Conservation (phyloP, 1,140 invertebrate species). For the Bathynomus jamesi region DNA sequence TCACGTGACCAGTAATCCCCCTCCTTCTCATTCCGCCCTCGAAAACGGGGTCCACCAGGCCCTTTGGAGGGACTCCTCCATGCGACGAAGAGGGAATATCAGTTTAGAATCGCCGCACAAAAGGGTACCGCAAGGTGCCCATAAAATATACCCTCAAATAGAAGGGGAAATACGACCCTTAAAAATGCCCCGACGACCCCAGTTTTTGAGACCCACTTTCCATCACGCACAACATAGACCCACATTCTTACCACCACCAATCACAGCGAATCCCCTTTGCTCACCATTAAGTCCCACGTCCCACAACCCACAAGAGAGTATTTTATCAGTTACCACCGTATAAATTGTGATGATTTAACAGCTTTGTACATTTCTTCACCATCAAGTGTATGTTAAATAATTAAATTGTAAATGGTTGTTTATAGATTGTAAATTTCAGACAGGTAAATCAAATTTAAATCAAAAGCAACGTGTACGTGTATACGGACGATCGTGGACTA, state of each 20-base stretch:
- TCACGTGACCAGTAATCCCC: not conserved
- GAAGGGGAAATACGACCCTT: not conserved
- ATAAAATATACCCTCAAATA: not conserved
- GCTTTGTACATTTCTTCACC: too few species aligned
- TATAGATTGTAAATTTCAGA: too few species aligned
- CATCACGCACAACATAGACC: not conserved
- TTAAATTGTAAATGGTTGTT: too few species aligned
- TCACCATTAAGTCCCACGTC: not conserved
- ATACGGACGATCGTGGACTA: too few species aligned
- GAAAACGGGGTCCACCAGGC: not conserved
- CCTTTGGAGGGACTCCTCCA: not conserved
- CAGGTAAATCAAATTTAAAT: too few species aligned
- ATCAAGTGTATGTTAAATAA: too few species aligned
- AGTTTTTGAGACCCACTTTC: not conserved
- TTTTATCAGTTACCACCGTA: not conserved
- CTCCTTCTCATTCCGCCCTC: not conserved
- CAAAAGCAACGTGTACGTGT: too few species aligned
- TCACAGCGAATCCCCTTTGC: not conserved
- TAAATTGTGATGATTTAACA: too few species aligned
- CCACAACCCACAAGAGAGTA: not conserved
- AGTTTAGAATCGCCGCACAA: not conserved
- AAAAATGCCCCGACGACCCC: not conserved
- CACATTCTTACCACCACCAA: not conserved
- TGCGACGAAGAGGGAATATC: not conserved
- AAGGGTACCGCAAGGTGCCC: not conserved